Evolutionary conservation across 2,888 invertebrate species (phyloP).

Genomic region (Synanthedon tipuliformis): DNA sequence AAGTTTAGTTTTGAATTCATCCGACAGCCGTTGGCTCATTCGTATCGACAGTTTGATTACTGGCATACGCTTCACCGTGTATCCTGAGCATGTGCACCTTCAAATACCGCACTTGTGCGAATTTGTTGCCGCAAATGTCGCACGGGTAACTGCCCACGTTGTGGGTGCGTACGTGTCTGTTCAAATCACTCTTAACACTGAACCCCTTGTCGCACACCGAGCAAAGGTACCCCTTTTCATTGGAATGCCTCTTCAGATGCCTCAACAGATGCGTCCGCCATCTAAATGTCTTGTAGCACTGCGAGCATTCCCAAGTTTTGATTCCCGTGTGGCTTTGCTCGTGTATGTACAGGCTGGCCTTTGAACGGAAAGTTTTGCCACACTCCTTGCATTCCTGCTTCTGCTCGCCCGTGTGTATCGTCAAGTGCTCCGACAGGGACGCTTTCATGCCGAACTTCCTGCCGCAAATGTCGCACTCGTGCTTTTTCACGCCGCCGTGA

Average conservation of each 20-base stretch:
- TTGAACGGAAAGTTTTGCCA: constrained; percentile 56
- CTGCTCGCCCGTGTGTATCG: constrained; percentile 50
- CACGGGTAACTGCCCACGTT: constrained; percentile 44
- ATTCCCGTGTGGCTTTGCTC: constrained; percentile 49
- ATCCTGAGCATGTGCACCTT: constrained; percentile 49
- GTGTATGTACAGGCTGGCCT: constrained; percentile 63
- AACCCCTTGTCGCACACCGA: constrained; percentile 58
- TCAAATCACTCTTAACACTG: constrained; percentile 50
- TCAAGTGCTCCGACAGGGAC: constrained; percentile 50
- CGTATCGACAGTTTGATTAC: not conserved
- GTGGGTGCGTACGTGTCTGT: constrained; percentile 64
- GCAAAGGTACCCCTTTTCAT: constrained; percentile 43
- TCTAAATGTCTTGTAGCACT: constrained; percentile 49
- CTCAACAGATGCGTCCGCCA: constrained; percentile 53
- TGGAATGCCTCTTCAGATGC: constrained; percentile 47
- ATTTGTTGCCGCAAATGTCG: constrained; percentile 46
- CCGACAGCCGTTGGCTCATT: not conserved
- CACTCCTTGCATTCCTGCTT: constrained; percentile 54
- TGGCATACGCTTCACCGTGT: not conserved
- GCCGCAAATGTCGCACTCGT: constrained; percentile 60
- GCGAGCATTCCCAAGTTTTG: constrained; percentile 22
- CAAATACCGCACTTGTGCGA: constrained; percentile 65
- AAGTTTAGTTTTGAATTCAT: too few relatives aligned
- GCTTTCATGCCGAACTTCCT: constrained; percentile 53
- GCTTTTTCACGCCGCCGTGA: constrained; percentile 50